These are phyloP conservation scores for Tachuris rubrigastra DNA, from an alignment of 2,113 vertebrate genomes.

Conservation along the genomic window DNA sequence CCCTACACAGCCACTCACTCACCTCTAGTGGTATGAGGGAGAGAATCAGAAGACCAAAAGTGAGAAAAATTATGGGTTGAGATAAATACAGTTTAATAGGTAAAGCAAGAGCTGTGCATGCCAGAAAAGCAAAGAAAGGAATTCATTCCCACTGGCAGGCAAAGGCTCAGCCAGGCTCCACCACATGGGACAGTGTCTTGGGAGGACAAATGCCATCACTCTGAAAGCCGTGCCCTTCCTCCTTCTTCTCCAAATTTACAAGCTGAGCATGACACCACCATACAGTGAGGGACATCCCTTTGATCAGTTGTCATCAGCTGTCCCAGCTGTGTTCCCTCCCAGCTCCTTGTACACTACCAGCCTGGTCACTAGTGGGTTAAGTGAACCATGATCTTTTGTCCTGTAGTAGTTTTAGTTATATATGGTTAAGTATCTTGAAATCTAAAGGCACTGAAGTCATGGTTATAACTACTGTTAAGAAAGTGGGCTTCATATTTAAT, in stretches of 20 bases:
- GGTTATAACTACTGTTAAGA: not conserved
- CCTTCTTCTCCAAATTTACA: not conserved
- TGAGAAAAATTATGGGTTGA: not conserved
- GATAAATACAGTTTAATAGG: not conserved
- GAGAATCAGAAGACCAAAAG: not conserved
- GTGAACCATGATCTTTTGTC: not conserved
- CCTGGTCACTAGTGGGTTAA: not conserved
- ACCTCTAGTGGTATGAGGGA: not conserved
- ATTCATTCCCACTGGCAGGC: not conserved
- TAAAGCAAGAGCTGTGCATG: not conserved
- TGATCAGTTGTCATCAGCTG: not conserved
- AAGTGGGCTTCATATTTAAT: not conserved
- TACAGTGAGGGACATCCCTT: not conserved
- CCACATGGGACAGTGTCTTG: no score
- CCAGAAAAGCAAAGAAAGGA: not conserved
- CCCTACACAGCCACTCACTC: not conserved
- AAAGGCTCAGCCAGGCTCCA: not conserved
- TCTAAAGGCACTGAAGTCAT: not conserved
- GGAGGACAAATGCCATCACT: not conserved
- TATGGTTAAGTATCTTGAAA: not conserved
- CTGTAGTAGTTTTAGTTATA: not conserved
- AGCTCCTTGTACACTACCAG: accelerated
- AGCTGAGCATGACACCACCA: not conserved
- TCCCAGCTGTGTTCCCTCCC: accelerated
- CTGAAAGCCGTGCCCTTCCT: not conserved